Conservation (phyloP, 1,140 invertebrate species). For the Papilio dardanus region DNA sequence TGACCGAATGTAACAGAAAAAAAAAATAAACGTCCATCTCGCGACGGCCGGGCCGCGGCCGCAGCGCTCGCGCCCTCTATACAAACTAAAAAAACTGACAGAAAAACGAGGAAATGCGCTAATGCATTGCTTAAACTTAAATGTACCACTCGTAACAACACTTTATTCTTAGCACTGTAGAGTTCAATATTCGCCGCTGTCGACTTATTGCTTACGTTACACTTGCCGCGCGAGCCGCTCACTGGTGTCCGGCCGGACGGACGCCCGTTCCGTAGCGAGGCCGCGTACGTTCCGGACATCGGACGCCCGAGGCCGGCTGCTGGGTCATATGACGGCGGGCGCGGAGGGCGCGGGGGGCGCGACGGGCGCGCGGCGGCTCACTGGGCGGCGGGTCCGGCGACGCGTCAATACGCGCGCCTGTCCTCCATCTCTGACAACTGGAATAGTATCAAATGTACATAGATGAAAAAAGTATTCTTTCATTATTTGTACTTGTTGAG, state of each 20-base stretch:
- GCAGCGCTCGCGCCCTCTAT: slow-evolving; percentile 23
- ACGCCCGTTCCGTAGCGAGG: too few species aligned
- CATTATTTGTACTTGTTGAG: too few species aligned
- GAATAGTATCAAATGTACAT: background rate
- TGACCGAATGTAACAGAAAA: slow-evolving; percentile 38
- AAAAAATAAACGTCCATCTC: background rate
- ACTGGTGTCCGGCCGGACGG: background rate
- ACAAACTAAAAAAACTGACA: slow-evolving; percentile 47
- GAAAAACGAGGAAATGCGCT: slow-evolving; percentile 16
- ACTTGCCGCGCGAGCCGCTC: background rate
- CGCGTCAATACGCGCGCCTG: slow-evolving; percentile 72
- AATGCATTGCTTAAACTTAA: slow-evolving; percentile 50
- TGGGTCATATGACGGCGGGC: background rate
- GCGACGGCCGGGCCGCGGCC: background rate
- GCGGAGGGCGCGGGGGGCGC: slow-evolving; percentile 25
- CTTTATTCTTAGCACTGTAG: slow-evolving; percentile 64
- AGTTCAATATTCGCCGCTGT: slow-evolving; percentile 52
- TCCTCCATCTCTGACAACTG: slow-evolving; percentile 73
- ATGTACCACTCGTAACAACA: slow-evolving; percentile 61
- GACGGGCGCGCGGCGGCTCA: slow-evolving; percentile 19
- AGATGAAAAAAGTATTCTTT: background rate
- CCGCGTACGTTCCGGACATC: too few species aligned
- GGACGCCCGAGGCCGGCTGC: too few species aligned
- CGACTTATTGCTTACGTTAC: slow-evolving; percentile 52
- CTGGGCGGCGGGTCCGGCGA: slow-evolving; percentile 43